Conservation (phyloP, 1,140 invertebrate species). For the Pissodes strobi region DNA sequence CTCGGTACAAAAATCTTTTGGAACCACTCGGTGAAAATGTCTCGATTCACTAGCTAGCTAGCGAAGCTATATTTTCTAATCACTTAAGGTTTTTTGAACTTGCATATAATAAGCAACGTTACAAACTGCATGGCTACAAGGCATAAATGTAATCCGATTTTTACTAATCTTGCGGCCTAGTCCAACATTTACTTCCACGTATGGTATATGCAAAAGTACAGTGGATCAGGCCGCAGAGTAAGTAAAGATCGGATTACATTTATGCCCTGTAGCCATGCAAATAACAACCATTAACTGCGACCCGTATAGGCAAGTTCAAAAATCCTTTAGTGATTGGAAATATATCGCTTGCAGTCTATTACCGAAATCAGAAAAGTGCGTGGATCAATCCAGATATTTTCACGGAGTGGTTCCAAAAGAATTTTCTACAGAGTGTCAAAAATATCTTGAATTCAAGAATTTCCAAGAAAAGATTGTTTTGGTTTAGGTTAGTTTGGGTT, state of each 20-base stretch:
- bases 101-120: slow-evolving; percentile 47
- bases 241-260: slow-evolving; percentile 52
- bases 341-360: slow-evolving; percentile 43
- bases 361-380: too few species aligned
- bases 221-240: slow-evolving; percentile 45
- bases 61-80: slow-evolving; percentile 38
- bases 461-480: slow-evolving; percentile 48
- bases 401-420: slow-evolving; percentile 50
- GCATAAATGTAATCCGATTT: slow-evolving; percentile 52
- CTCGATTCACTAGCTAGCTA: slow-evolving; percentile 42
- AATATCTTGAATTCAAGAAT: slow-evolving; percentile 39
- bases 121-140: slow-evolving; percentile 53
- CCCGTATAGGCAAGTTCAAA: slow-evolving; percentile 49
- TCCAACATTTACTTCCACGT: slow-evolving; percentile 42
- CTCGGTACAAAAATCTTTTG: slow-evolving; percentile 50
- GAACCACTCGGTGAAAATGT: slow-evolving; percentile 49
- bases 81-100: slow-evolving; percentile 45
- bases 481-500: slow-evolving; percentile 46
- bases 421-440: slow-evolving; percentile 50
- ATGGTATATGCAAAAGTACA: slow-evolving; percentile 44
- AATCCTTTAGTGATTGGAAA: slow-evolving; percentile 41
- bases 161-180: slow-evolving; percentile 49
- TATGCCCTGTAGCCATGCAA: slow-evolving; percentile 53
- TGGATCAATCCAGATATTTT: slow-evolving; percentile 35
- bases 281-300: slow-evolving; percentile 46